Evolutionary conservation across 2,888 invertebrate species (phyloP).

Genomic region (Melanostoma mellinum): DNA sequence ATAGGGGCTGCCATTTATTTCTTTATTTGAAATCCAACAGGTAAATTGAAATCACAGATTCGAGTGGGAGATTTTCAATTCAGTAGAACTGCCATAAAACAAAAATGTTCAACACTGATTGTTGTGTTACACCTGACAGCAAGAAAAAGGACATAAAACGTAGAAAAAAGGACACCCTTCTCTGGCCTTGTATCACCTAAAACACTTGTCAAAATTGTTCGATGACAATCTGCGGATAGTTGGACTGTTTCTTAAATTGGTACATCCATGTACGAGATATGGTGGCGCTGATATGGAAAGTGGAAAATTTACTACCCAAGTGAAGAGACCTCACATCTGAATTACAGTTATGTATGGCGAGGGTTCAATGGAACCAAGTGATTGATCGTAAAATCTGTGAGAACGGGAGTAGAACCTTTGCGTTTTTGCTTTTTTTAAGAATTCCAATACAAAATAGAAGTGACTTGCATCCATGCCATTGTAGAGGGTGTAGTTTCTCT

Average conservation of each 20-base stretch:
- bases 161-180: slow-evolving; percentile 36
- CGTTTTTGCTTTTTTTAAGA: not conserved
- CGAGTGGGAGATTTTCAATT: slow-evolving; percentile 43
- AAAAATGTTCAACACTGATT: slow-evolving; percentile 39
- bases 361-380: slow-evolving; percentile 47
- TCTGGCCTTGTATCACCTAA: slow-evolving; percentile 14
- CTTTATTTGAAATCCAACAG: slow-evolving; percentile 50
- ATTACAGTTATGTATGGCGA: slow-evolving; percentile 58
- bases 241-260: slow-evolving; percentile 31
- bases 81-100: slow-evolving; percentile 60
- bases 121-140: slow-evolving; percentile 45
- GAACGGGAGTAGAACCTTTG: slow-evolving; percentile 23
- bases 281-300: slow-evolving; percentile 69
- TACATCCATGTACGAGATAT: slow-evolving; percentile 24
- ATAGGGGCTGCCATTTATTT: slow-evolving; percentile 38
- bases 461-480: slow-evolving; percentile 13
- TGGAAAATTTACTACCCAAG: slow-evolving; percentile 58
- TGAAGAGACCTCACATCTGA: slow-evolving; percentile 30
- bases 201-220: slow-evolving; percentile 70
- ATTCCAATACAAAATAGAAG: slow-evolving; percentile 14
- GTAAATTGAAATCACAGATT: slow-evolving; percentile 66
- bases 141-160: slow-evolving; percentile 58
- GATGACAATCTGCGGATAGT: slow-evolving; percentile 64
- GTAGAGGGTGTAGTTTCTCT: slow-evolving; percentile 8
- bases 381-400: slow-evolving; percentile 43